Base-by-base conservation (phyloP, 92 coral and sea anemone genomes). In the Pocillopora meandrina region DNA sequence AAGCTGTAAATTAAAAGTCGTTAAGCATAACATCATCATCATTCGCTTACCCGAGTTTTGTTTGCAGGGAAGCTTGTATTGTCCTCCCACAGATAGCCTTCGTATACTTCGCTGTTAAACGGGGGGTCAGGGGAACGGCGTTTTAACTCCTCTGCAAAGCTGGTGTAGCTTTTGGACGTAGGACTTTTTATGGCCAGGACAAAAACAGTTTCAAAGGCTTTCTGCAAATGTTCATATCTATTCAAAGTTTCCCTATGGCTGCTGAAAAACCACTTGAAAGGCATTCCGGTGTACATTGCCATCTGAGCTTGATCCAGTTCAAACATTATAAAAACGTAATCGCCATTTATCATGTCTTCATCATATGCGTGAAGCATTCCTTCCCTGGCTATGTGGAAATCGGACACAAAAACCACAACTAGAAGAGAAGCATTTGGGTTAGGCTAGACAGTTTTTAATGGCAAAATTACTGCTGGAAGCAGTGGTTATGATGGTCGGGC, bases 241-340 rank as follows among this genome's bases (percentile, higher is more conserved):
- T 74, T 67, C 2, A 84, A 77, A 8, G 92, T 92, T 1, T 58
- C 12, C 2, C 14, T 79, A 77, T 90, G 90, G 36, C 92, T 74
- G 75, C 99, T 94, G 84, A 96, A 94, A 77, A 96, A 89, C 99
- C 99, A 96, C 73, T 96, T 96, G 59, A 96, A 96, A 0, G 92
- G 93, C 36, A 61, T 88, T 10, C 72, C 42, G 12, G 90, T 60
- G 83, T 84, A 77, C 56, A 81, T 11, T 11, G 56, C n/a, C 10
- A 91, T 85, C 47, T 88, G 93, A 58, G 85, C 84, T 72, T 89
- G 98, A 72, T 95, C 93, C 59, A 96, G 85, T 76, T 89, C 91
- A 65, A 94, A 89, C 90, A 96, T 90, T 69, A 96, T 92, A 73
- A 96, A 96, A 20, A 76, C 97, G 75, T 84, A 96, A 76, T 96